Evolutionary conservation across 2,888 invertebrate species (phyloP).

Genomic region (Pecten maximus): DNA sequence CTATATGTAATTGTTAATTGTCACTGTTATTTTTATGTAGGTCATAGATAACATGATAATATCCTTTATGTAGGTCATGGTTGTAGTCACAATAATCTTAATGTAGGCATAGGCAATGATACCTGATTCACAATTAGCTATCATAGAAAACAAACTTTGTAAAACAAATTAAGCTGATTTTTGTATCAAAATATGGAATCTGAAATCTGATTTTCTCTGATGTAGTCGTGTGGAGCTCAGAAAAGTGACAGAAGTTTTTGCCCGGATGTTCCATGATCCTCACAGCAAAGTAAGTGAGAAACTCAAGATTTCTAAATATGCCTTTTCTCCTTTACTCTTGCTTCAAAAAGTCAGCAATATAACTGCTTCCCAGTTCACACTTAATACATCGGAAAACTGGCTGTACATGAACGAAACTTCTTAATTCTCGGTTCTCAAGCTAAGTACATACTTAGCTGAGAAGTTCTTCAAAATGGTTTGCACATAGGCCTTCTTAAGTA

Average conservation of each 20-base stretch:
- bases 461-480: no score
- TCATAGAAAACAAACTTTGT: neutral
- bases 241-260: conserved; percentile 95
- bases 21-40: neutral
- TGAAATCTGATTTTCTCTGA: conserved; percentile 48
- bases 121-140: neutral
- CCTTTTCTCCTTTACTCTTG: neutral
- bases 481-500: no score
- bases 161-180: neutral
- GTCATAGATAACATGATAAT: neutral
- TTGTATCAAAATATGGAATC: neutral
- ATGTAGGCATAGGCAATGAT: no score
- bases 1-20: neutral
- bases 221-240: conserved; percentile 87
- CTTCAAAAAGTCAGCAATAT: no score
- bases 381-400: no score
- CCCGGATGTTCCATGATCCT: conserved; percentile 98
- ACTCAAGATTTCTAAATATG: neutral
- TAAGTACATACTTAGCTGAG: no score
- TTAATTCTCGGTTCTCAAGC: no score
- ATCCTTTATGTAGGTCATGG: neutral
- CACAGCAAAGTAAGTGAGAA: conserved; percentile 89
- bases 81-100: neutral
- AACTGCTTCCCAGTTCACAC: no score
- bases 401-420: no score